Evolutionary conservation across 2,888 invertebrate species (phyloP).

Genomic region (Clepsis dumicolana): DNA sequence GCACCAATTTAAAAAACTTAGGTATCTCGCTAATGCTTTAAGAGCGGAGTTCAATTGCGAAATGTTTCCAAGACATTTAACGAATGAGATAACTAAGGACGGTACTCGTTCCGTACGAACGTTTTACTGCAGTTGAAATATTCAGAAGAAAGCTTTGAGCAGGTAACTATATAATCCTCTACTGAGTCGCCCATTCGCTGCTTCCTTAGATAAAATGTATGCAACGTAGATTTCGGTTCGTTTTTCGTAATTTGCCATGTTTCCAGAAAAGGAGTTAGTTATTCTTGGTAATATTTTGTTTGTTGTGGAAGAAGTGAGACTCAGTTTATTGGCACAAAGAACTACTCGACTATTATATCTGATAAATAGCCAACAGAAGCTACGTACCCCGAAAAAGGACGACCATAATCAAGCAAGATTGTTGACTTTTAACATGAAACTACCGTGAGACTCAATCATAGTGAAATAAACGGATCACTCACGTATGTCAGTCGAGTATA

Average conservation of each 20-base stretch:
- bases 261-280: neutral
- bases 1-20: conserved; percentile 24
- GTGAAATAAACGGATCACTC: too few species aligned
- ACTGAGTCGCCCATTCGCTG: conserved; percentile 34
- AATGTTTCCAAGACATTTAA: conserved; percentile 44
- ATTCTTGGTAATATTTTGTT: neutral
- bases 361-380: neutral
- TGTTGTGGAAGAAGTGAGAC: neutral
- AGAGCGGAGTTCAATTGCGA: conserved; percentile 40
- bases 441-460: too few species aligned
- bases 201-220: conserved; percentile 35
- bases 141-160: conserved; percentile 44
- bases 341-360: neutral
- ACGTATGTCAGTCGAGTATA: too few species aligned
- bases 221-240: conserved; percentile 24
- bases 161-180: conserved; percentile 41
- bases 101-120: conserved; percentile 33
- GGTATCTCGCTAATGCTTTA: conserved; percentile 32
- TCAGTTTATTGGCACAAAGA: neutral
- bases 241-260: neutral
- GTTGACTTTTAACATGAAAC: too few species aligned
- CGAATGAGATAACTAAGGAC: conserved; percentile 43
- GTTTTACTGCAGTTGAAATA: conserved; percentile 43
- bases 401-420: neutral
- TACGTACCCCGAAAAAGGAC: neutral